These are phyloP conservation scores for Otus sunia DNA, from an alignment of 2,113 vertebrate species.

Conservation along the genomic window DNA sequence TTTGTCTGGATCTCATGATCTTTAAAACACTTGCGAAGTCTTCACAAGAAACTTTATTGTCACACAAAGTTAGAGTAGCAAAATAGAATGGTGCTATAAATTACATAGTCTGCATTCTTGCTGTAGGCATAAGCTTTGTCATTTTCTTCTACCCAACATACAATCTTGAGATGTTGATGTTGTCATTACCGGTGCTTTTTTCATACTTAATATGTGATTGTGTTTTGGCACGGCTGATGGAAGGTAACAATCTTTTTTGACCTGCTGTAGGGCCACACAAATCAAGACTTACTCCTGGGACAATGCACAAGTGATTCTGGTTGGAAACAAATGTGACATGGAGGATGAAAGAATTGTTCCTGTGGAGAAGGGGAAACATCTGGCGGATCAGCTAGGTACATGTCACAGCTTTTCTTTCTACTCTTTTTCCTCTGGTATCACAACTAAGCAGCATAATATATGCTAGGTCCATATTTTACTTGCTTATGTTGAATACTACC, in stretches of 20 bases:
- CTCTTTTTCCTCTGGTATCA: background rate
- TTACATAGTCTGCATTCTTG: background rate
- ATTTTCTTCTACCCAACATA: background rate
- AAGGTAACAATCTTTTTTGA: background rate
- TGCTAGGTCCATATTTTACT: background rate
- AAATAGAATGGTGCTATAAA: background rate
- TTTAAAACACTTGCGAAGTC: background rate
- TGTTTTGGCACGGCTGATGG: background rate
- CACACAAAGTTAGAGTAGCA: background rate
- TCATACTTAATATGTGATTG: background rate
- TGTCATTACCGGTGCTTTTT: background rate
- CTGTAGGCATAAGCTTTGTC: background rate
- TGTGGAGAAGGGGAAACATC: conserved; percentile 88
- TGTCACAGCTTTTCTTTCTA: background rate
- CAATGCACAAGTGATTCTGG: conserved; percentile 96
- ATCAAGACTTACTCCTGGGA: conserved; percentile 99
- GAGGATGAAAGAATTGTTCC: conserved; percentile 91
- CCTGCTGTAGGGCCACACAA: conserved; percentile 88
- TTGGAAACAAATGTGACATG: conserved; percentile 98
- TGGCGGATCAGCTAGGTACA: conserved; percentile 92
- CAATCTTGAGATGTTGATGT: background rate
- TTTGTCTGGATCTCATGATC: background rate
- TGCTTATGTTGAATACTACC: background rate
- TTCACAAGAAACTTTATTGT: background rate
- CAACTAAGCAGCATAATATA: background rate